Evolutionary conservation across 2,797 vertebrate species (phyloP).

Genomic region (Sebastes nivosus): DNA sequence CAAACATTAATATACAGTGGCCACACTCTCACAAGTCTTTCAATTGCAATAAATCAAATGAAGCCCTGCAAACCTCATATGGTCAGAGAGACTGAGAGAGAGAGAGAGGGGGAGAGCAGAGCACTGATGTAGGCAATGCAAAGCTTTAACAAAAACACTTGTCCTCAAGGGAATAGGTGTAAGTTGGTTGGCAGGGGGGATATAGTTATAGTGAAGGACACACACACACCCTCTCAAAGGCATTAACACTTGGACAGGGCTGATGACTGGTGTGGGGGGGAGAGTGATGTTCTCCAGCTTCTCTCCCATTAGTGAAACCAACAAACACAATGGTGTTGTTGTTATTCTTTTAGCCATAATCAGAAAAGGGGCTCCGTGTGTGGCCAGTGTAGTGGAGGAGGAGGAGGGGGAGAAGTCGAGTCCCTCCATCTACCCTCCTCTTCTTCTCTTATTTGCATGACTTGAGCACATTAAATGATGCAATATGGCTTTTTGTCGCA

Average conservation of each 20-base stretch:
- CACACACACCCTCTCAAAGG: constrained; percentile 90
- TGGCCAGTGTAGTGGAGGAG: constrained; percentile 95
- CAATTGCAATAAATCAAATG: constrained; percentile 79
- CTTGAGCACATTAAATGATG: constrained; percentile 99
- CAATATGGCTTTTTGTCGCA: constrained; percentile 99
- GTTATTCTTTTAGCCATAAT: constrained; percentile 99
- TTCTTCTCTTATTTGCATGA: constrained; percentile 95
- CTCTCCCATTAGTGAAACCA: constrained; percentile 99
- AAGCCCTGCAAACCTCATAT: constrained; percentile 81
- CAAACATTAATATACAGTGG: constrained; percentile 90
- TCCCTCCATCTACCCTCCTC: constrained; percentile 87
- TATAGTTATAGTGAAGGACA: constrained; percentile 71
- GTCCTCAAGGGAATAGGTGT: constrained; percentile 91
- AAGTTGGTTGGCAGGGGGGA: constrained; percentile 76
- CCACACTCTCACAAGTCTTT: constrained; percentile 69
- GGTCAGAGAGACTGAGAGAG: constrained; percentile 36
- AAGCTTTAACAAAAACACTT: constrained; percentile 73
- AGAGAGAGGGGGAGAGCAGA: neutral
- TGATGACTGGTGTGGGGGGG: constrained; percentile 88
- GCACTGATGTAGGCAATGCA: constrained; percentile 55
- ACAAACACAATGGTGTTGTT: constrained; percentile 99
- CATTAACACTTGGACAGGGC: constrained; percentile 97
- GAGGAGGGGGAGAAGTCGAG: constrained; percentile 98
- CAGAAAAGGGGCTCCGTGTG: constrained; percentile 97
- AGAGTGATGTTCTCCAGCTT: constrained; percentile 99